Base-by-base conservation (phyloP, 2,113 vertebrate species). In the Rhadina sibilatrix region DNA sequence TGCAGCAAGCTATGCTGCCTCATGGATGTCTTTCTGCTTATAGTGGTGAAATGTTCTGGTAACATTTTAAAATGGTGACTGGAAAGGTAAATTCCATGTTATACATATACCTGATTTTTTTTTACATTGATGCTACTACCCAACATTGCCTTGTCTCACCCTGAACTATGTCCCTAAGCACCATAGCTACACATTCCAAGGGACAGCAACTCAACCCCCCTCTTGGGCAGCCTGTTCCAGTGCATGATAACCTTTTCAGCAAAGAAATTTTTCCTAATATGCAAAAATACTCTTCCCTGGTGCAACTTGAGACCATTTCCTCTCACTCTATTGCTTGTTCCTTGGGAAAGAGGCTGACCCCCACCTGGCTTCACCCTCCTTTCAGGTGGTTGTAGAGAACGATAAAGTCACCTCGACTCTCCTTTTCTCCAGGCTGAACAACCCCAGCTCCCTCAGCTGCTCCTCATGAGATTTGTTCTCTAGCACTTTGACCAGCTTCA, bases 401-500 rank as follows among this genome's bases (percentile, higher is more conserved):
- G 0, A 6, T 40, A 82, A 60, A 30, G 38, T 47, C 28, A 17
- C 7, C 28, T 35, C 8, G 11, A 75, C 6, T 13, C 38, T 68
- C 6, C 30, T 47, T 68, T 83, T 40, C 46, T 69, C 54, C 24
- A 47, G 30, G 17, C 61, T 54, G 18, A 69, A 16, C 38, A 68
- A 8, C 8, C 6, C 20, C 40, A 31, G 9, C 14, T 69, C 40
- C 25, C n/a, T 54, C n/a, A 47, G 38, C 47, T 20, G 5, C n/a
- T 60, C 14, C 66, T 91, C 6, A 0, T 5, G 10, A 25, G 13
- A 44, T 65, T 60, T 75, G 33, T 83, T 3, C n/a, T 94, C 31
- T 0, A 28, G 50, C 10, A 8, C 12, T 65, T 27, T 21, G 38
- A 44, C 24, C 35, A 69, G 21, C 31, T 53, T 68, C 0, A 0